These are phyloP conservation scores for Dreissena rostriformis DNA, from an alignment of 1,140 invertebrate species.

Conservation along the genomic window DNA sequence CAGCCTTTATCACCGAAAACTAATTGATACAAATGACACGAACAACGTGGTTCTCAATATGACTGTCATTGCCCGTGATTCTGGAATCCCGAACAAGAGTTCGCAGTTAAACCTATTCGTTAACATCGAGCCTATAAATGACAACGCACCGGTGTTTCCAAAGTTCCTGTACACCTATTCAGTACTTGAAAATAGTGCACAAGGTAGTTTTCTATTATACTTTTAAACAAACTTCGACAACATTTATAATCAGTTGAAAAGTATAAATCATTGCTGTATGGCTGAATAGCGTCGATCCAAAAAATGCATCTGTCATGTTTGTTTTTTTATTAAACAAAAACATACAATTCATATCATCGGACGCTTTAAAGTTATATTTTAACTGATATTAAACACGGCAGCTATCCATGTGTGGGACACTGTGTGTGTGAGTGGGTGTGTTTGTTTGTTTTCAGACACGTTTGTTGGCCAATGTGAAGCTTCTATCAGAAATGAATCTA, in stretches of 20 bases:
- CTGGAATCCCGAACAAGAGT: conserved; percentile 87
- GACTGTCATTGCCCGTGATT: conserved; percentile 82
- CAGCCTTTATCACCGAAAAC: conserved; percentile 82
- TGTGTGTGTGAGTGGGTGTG: too few species aligned
- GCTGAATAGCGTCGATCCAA: too few species aligned
- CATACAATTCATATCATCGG: too few species aligned
- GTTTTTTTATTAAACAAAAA: too few species aligned
- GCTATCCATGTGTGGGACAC: too few species aligned
- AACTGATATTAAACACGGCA: too few species aligned
- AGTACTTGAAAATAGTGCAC: conserved; percentile 88
- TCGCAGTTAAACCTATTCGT: conserved; percentile 88
- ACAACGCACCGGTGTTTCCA: conserved; percentile 89
- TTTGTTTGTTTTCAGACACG: conserved; percentile 28
- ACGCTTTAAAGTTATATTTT: too few species aligned
- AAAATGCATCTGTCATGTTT: too few species aligned
- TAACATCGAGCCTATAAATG: conserved; percentile 87
- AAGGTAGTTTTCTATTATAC: conserved; percentile 61
- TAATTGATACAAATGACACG: conserved; percentile 36
- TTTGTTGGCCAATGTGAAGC: conserved; percentile 50
- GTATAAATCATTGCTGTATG: too few species aligned
- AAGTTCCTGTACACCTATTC: conserved; percentile 90
- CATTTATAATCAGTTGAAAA: too few species aligned
- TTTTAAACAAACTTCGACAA: not conserved
- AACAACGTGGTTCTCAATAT: conserved; percentile 37
- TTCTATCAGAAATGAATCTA: conserved; percentile 54